Percentiles rank a stretch among this genome's conserved stretches.
Conservation (phyloP, 2,797 vertebrate genomes). For the Acropternis orthonyx region DNA sequence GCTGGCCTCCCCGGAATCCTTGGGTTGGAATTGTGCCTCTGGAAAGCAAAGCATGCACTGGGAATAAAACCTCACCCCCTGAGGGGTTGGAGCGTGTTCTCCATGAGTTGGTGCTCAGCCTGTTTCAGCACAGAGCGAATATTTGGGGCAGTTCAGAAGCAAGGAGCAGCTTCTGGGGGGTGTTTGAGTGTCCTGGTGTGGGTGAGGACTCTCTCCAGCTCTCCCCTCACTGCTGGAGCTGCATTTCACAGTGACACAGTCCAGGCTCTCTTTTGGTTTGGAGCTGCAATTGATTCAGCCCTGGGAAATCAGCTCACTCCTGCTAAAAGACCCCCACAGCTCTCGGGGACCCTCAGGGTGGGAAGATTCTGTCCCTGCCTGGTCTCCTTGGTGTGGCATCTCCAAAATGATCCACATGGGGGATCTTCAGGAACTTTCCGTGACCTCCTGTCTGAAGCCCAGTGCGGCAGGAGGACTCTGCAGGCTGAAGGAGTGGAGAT, state of each 20-base stretch:
- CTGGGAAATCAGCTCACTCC: too few species aligned
- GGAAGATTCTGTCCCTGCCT: neutral
- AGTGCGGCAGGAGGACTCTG: neutral
- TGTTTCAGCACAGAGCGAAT: neutral
- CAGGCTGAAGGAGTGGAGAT: neutral
- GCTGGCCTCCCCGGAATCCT: neutral
- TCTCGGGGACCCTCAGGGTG: neutral
- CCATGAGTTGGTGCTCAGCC: neutral
- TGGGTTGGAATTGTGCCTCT: neutral
- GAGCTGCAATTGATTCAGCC: neutral
- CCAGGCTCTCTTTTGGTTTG: too few species aligned
- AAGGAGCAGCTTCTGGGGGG: neutral
- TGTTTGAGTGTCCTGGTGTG: accelerated
- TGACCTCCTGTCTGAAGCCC: neutral
- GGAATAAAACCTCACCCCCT: neutral
- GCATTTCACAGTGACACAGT: neutral
- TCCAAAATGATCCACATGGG: neutral
- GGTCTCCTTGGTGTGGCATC: neutral
- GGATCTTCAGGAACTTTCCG: neutral
- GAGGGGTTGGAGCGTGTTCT: neutral
- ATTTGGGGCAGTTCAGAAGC: neutral
- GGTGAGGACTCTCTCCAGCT: neutral
- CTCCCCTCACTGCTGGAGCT: neutral
- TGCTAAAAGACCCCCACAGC: neutral
- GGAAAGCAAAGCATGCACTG: neutral